Evolutionary conservation across 2,888 invertebrate species (phyloP), one percentile per base, ranked within the genome.

Genomic region (Lampropteryx suffumata): DNA sequence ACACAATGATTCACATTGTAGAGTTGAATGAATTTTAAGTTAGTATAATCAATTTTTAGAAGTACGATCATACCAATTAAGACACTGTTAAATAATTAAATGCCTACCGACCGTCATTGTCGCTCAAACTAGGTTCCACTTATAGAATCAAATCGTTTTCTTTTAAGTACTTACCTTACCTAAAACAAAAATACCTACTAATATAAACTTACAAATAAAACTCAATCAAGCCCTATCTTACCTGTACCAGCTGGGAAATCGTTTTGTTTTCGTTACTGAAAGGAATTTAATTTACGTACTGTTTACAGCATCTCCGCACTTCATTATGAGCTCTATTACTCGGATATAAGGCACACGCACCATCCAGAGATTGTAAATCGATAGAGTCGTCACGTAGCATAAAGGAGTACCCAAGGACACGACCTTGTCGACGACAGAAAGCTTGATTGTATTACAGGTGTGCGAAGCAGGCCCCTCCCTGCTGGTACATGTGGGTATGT

Each of bases 351-450:
- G 48, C 32, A 14, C 34, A 50, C 1, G 8, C 12, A 41, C 9
- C 21, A 34, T 51, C 43, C 33, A 39, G 36, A 56, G 57, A 49
- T 49, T 50, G 45, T 61, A 54, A 58, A 69, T 70, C 71, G 62
- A 67, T 71, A 51, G 51, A 55, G 50, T 57, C 40, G 59, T 59
- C 59, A 61, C 57, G 13, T 30, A 34, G 21, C 37, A 50, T 51
- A 61, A 57, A 61, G 63, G 61, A 70, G 62, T 54, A 55, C 17
- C 40, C 41, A 71, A 70, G 69, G 69, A 56, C 62, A 29, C 40
- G 59, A 36, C 69, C 67, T 67, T 65, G 66, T 49, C 41, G 34
- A 17, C 57, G 41, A 57, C 50, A 47, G 53, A 37, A 41, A 30
- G 37, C 42, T 50, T 48, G 21, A 50, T 53, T 47, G 44, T 10